These are phyloP conservation scores for Ochropacha duplaris DNA, from an alignment of 2,888 invertebrate species.

Conservation along the genomic window DNA sequence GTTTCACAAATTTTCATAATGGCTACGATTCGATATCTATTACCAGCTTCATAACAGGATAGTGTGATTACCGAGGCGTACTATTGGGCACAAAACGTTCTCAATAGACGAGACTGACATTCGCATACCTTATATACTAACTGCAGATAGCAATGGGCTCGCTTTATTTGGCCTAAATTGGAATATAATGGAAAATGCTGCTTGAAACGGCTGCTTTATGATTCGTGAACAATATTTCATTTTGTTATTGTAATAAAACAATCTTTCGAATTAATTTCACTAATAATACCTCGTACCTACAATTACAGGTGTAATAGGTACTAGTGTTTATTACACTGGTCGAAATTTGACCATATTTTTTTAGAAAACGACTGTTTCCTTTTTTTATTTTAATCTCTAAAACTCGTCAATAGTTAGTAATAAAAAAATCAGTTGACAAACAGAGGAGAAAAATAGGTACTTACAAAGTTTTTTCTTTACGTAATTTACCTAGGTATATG, in stretches of 20 bases:
- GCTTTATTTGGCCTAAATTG: not conserved
- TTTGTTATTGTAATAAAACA: not conserved
- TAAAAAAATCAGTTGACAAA: too few species aligned
- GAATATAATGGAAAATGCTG: not conserved
- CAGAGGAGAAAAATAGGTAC: too few species aligned
- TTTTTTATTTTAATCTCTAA: too few species aligned
- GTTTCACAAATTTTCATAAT: not conserved
- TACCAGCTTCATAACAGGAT: constrained; percentile 21
- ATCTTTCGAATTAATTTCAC: not conserved
- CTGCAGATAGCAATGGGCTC: not conserved
- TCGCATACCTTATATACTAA: not conserved
- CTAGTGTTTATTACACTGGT: too few species aligned
- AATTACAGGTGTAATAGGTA: too few species aligned
- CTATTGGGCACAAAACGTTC: constrained; percentile 35
- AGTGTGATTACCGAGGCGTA: constrained; percentile 37
- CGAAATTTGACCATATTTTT: too few species aligned
- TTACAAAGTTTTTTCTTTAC: not conserved
- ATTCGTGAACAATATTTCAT: not conserved
- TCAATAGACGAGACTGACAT: constrained; percentile 12
- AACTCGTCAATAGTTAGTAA: too few species aligned
- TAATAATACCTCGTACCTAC: too few species aligned
- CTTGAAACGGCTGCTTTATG: not conserved
- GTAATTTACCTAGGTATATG: too few species aligned
- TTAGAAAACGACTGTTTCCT: too few species aligned
- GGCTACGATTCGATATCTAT: not conserved